phyloP scores from a whole-genome alignment of 2,888 invertebrate genomes.

The Pachliopta kotzebuea region DNA sequence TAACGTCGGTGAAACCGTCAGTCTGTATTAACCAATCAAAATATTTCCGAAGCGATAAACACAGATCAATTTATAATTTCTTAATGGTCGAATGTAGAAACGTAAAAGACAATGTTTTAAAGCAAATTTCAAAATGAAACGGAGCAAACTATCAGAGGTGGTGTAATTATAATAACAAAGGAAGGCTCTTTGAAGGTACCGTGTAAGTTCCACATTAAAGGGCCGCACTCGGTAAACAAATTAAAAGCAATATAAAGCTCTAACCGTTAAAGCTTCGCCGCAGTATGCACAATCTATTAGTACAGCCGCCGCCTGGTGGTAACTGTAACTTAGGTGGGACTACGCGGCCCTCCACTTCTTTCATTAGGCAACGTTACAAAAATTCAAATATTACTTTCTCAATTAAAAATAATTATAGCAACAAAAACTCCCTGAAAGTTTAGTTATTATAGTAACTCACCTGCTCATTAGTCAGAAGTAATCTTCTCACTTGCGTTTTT shows the following conservation, averaged over 20 bases:
- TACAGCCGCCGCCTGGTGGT: slow-evolving; percentile 33
- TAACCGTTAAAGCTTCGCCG: slow-evolving; percentile 59
- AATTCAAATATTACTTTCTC: slow-evolving; percentile 3
- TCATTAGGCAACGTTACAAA: slow-evolving; percentile 29
- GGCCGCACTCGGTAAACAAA: slow-evolving; percentile 62
- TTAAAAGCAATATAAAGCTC: slow-evolving; percentile 63
- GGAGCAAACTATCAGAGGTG: slow-evolving; percentile 36
- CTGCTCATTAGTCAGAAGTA: not conserved
- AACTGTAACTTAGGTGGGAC: slow-evolving; percentile 38
- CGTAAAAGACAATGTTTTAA: not conserved
- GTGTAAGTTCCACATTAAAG: slow-evolving; percentile 64
- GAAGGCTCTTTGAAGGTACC: slow-evolving; percentile 48
- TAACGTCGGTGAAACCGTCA: too few relatives aligned
- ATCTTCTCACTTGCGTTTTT: not conserved
- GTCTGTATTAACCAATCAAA: too few relatives aligned
- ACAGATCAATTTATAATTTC: too few relatives aligned
- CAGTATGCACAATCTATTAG: slow-evolving; percentile 59
- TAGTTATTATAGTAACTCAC: slow-evolving; percentile 8
- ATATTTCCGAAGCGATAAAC: too few relatives aligned
- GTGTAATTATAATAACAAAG: slow-evolving; percentile 61
- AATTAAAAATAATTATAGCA: not conserved
- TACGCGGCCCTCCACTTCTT: slow-evolving; percentile 32
- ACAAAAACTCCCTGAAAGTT: not conserved
- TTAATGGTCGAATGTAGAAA: too few relatives aligned
- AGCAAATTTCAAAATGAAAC: slow-evolving; percentile 5